Percentiles rank a stretch among this genome's conserved stretches.
These are phyloP conservation scores for Habrosyne pyritoides DNA, from an alignment of 2,888 invertebrate species.

Conservation along the genomic window DNA sequence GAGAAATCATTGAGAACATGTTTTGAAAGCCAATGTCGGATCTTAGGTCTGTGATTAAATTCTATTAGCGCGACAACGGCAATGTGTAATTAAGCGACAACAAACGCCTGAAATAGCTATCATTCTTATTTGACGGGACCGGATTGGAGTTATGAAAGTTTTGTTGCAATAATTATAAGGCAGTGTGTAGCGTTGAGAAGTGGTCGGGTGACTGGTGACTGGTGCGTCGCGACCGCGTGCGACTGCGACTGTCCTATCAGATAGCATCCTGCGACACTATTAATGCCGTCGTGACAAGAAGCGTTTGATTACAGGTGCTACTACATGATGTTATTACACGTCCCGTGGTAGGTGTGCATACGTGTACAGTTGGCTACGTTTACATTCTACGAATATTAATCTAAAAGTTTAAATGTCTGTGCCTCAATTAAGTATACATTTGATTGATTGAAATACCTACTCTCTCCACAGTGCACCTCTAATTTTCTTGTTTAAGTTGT, in stretches of 20 bases:
- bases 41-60: slow-evolving; percentile 69
- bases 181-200: slow-evolving; percentile 42
- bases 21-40: slow-evolving; percentile 42
- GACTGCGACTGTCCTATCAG: slow-evolving; percentile 46
- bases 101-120: slow-evolving; percentile 72
- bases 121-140: slow-evolving; percentile 68
- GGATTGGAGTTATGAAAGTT: slow-evolving; percentile 69
- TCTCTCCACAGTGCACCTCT: too few species aligned
- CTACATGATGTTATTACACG: slow-evolving; percentile 60
- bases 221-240: slow-evolving; percentile 27
- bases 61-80: slow-evolving; percentile 73
- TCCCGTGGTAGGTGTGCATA: slow-evolving; percentile 35
- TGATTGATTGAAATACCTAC: too few species aligned
- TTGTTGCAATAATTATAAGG: slow-evolving; percentile 71
- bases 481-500: too few species aligned
- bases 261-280: slow-evolving; percentile 66
- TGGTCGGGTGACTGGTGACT: slow-evolving; percentile 29
- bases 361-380: slow-evolving; percentile 4
- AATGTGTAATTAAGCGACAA: slow-evolving; percentile 70
- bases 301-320: slow-evolving; percentile 68
- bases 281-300: slow-evolving; percentile 64
- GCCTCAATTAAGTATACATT: too few species aligned
- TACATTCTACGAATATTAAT: not conserved
- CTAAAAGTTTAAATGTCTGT: too few species aligned
- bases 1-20: slow-evolving; percentile 38